Evolutionary conservation across 2,888 invertebrate species (phyloP).

Genomic region (Silvanus unidentatus): DNA sequence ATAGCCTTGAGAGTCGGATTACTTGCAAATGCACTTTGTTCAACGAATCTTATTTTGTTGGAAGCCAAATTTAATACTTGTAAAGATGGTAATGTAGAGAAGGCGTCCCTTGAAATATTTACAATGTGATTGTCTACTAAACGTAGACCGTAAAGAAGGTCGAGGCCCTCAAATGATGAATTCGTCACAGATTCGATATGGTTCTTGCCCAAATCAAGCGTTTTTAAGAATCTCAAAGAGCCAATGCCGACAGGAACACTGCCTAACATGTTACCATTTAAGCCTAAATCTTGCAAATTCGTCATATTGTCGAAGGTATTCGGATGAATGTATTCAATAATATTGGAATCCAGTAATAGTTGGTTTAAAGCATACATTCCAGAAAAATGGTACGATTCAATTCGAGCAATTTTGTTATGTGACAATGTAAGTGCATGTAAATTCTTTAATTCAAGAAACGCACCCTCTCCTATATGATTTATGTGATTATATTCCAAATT

Average conservation of each 20-base stretch:
- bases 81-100: slow-evolving; percentile 63
- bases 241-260: slow-evolving; percentile 66
- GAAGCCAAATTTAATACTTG: slow-evolving; percentile 75
- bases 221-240: slow-evolving; percentile 64
- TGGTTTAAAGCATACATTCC: slow-evolving; percentile 70
- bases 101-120: slow-evolving; percentile 69
- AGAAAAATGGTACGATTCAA: slow-evolving; percentile 65
- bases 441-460: slow-evolving; percentile 70
- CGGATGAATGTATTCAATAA: slow-evolving; percentile 61
- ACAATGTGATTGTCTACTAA: slow-evolving; percentile 75
- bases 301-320: slow-evolving; percentile 73
- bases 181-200: slow-evolving; percentile 65
- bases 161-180: slow-evolving; percentile 67
- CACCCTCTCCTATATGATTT: slow-evolving; percentile 63
- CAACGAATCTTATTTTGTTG: slow-evolving; percentile 71
- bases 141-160: slow-evolving; percentile 68
- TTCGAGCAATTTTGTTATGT: slow-evolving; percentile 62
- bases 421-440: slow-evolving; percentile 70
- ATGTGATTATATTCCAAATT: slow-evolving; percentile 68
- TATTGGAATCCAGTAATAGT: slow-evolving; percentile 68
- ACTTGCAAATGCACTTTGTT: slow-evolving; percentile 69
- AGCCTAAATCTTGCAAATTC: slow-evolving; percentile 68
- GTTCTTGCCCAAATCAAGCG: slow-evolving; percentile 78
- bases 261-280: slow-evolving; percentile 67
- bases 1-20: slow-evolving; percentile 70